These are phyloP conservation scores for Paramuricea clavata DNA, from an alignment of 92 coral and sea anemone species.

Conservation along the genomic window DNA sequence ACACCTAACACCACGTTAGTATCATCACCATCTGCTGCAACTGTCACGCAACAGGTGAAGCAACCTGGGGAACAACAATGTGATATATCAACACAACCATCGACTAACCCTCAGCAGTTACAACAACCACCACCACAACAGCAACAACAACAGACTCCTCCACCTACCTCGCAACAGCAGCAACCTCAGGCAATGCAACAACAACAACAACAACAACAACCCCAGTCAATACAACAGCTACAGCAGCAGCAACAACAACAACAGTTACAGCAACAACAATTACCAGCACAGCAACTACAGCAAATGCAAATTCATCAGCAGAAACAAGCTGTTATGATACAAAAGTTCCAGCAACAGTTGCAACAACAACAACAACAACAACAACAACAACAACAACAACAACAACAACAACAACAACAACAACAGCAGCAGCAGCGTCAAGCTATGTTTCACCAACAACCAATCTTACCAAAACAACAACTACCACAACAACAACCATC, in stretches of 20 bases:
- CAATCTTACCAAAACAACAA: constrained; percentile 7
- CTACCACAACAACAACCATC: constrained; percentile 32
- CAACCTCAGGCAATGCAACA: constrained; percentile 55
- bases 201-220: constrained; percentile 30
- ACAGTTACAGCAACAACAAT: constrained; percentile 56
- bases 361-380: constrained; percentile 60
- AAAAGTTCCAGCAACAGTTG: constrained; percentile 54
- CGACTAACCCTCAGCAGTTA: constrained; percentile 56
- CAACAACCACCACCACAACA: constrained; percentile 58
- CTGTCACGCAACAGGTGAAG: constrained; percentile 18
- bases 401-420: constrained; percentile 60
- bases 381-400: constrained; percentile 47
- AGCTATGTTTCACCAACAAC: constrained; percentile 17
- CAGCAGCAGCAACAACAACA: constrained; percentile 45
- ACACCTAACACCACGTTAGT: constrained; percentile 29
- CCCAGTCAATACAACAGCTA: constrained; percentile 50
- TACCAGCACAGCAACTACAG: constrained; percentile 54
- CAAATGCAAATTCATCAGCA: constrained; percentile 49
- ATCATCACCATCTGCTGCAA: constrained; percentile 26
- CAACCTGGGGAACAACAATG: constrained; percentile 36
- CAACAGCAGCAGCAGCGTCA: constrained; percentile 59
- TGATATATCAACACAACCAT: constrained; percentile 54
- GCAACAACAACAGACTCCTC: constrained; percentile 30
- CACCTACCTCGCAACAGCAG: constrained; percentile 38
- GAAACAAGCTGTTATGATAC: too few relatives aligned